Conservation (phyloP, 1,140 invertebrate species). For the Aphelenchoides besseyi region DNA sequence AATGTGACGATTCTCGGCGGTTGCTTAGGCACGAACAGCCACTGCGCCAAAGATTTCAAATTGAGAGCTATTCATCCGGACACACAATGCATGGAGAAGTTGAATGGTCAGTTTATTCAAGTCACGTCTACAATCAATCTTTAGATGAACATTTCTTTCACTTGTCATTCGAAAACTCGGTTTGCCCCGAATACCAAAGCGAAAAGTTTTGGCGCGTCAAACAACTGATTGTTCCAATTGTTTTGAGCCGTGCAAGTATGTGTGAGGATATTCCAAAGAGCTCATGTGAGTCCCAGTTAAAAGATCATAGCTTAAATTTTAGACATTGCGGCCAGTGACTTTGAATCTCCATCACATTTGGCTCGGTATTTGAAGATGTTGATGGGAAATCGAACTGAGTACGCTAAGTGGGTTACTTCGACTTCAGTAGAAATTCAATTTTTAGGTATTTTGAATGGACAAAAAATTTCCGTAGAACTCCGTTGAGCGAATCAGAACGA, state of each 20-base stretch:
- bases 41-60: not conserved
- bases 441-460: constrained; percentile 11
- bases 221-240: constrained; percentile 1
- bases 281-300: not conserved
- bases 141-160: constrained; percentile 45
- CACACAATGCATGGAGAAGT: not conserved
- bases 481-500: not conserved
- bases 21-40: not conserved
- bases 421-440: not conserved
- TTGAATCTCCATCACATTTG: not conserved
- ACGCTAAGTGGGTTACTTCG: not conserved
- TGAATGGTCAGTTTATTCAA: not conserved
- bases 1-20: not conserved
- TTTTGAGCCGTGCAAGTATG: constrained; percentile 2
- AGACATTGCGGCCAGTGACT: constrained; percentile 13
- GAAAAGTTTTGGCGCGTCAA: constrained; percentile 67
- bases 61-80: not conserved
- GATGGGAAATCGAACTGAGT: not conserved
- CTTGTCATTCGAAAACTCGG: constrained; percentile 63
- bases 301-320: not conserved
- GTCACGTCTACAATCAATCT: not conserved
- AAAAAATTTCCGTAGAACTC: not conserved
- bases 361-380: not conserved
- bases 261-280: not conserved
- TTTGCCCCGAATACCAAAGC: constrained; percentile 66